phyloP scores from a whole-genome alignment of 1,140 invertebrate genomes.

The Ephestia elutella region DNA sequence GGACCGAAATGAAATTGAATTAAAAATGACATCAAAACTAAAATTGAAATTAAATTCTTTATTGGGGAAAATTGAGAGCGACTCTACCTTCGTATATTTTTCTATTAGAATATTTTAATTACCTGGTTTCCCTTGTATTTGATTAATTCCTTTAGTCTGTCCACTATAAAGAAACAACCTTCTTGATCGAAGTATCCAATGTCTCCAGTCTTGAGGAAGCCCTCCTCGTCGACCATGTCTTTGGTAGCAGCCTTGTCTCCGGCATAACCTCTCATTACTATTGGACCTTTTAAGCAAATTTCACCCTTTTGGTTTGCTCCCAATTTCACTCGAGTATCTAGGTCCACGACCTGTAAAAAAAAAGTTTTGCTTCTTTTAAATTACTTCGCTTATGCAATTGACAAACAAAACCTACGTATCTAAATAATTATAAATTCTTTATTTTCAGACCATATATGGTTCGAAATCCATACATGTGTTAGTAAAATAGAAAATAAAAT shows the following conservation, averaged over 20 bases:
- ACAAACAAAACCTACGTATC: no score
- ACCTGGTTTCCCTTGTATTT: constrained; percentile 76
- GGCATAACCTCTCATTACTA: constrained; percentile 80
- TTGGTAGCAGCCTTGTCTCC: constrained; percentile 76
- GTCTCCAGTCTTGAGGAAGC: constrained; percentile 81
- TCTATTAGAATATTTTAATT: constrained; percentile 24
- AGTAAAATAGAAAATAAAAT: no score
- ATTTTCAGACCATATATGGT: no score
- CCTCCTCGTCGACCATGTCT: constrained; percentile 75
- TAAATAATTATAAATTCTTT: no score
- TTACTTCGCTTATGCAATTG: no score
- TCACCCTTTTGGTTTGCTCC: constrained; percentile 76
- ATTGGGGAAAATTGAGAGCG: no score
- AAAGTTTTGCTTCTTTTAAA: neutral
- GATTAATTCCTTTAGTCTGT: constrained; percentile 84
- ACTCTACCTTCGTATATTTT: no score
- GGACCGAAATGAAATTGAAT: no score
- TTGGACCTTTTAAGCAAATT: constrained; percentile 76
- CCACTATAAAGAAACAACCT: constrained; percentile 79
- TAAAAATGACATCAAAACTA: no score
- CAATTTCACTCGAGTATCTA: constrained; percentile 74
- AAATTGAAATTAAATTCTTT: no score
- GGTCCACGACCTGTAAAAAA: constrained; percentile 72
- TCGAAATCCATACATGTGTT: no score
- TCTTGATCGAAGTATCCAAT: constrained; percentile 80